phyloP scores from a whole-genome alignment of 1,140 invertebrate genomes.

The Listronotus oregonensis region DNA sequence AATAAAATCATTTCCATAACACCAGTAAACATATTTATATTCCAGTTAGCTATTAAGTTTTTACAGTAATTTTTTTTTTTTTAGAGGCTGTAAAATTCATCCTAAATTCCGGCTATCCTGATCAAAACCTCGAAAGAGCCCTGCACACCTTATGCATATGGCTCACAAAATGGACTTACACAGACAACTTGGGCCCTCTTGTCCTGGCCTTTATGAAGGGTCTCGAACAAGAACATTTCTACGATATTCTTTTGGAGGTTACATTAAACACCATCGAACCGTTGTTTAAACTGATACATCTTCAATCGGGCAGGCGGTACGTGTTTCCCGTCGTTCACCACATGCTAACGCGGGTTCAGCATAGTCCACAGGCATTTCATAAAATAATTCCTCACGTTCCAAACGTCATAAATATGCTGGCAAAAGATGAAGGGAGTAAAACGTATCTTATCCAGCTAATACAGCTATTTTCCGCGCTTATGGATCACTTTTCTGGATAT shows the following conservation, averaged over 20 bases:
- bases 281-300: slow-evolving; percentile 55
- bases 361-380: slow-evolving; percentile 55
- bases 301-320: slow-evolving; percentile 57
- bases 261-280: slow-evolving; percentile 58
- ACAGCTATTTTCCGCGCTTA: slow-evolving; percentile 57
- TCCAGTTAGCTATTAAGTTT: neutral
- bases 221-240: slow-evolving; percentile 59
- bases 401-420: slow-evolving; percentile 49
- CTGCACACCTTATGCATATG: slow-evolving; percentile 60
- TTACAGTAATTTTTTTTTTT: slow-evolving; percentile 9
- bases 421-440: slow-evolving; percentile 56
- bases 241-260: slow-evolving; percentile 58
- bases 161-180: slow-evolving; percentile 59
- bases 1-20: no score
- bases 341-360: slow-evolving; percentile 60
- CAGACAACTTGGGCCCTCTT: slow-evolving; percentile 59
- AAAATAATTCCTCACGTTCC: slow-evolving; percentile 56
- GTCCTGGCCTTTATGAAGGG: slow-evolving; percentile 61
- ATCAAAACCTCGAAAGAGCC: slow-evolving; percentile 55
- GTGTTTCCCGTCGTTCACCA: slow-evolving; percentile 60
- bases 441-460: slow-evolving; percentile 59
- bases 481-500: slow-evolving; percentile 58
- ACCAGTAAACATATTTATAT: no score
- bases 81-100: slow-evolving; percentile 49
- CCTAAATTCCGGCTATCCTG: slow-evolving; percentile 54